Base-by-base conservation (phyloP, 2,113 vertebrate genomes). In the Ahaetulla prasina region DNA sequence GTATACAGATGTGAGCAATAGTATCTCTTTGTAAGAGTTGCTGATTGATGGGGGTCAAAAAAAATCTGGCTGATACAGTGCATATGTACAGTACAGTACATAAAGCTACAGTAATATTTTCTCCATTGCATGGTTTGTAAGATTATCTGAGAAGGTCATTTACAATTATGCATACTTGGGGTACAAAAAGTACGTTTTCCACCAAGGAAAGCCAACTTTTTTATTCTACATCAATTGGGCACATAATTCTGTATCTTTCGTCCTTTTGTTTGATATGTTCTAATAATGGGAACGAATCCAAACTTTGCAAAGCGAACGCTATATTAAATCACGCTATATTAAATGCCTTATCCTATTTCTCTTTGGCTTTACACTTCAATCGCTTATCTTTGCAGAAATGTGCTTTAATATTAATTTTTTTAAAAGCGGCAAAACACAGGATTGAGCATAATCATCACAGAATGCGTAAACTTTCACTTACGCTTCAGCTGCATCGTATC, bases 1-100 rank as follows among this genome's bases (percentile, higher is more conserved):
- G 88, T 63, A 95, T 43, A 94, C 94, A 96, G 95, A 97, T 96
- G 96, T 92, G 94, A 95, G 89, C 9, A 60, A 95, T 95, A 94
- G 96, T 89, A 84, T 91, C 4, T 94, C 95, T 90, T 95, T 49
- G 23, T 95, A 95, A 95, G 93, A 92, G 90, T 88, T 93, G 95
- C 94, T 95, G 95, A 95, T 95, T 20, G 1, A 0, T 27, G 95
- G 95, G 95, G 94, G 96, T 63, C 92, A 90, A 92, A 95, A 95
- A 94, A 93, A 89, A 94, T n/a, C 94, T 35, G 93, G 94, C 88
- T 55, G 88, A 89, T 74, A 74, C 14, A 35, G 30, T n/a, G n/a
- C 60, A 25, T 57, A 25, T 3, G 8, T 57, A 25, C 23, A 25
- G 55, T 3, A 10, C 23, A 57, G 23, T 25, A 57, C 8, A n/a